These are phyloP conservation scores for Andrena camellia DNA, from an alignment of 2,888 invertebrate genomes.

Conservation along the genomic window DNA sequence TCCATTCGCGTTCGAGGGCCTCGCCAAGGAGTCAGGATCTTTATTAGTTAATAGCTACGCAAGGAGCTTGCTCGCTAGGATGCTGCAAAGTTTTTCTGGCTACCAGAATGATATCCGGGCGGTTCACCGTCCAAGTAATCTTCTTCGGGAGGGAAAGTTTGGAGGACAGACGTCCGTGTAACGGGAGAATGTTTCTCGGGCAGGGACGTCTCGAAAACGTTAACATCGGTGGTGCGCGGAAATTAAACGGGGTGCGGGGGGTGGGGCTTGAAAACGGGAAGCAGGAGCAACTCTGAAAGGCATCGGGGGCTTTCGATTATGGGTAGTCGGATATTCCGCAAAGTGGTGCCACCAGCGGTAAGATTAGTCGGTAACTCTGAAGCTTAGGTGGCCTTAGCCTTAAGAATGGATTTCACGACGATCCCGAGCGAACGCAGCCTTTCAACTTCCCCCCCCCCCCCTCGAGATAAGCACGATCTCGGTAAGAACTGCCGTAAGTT, in stretches of 20 bases:
- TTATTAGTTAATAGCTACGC: not conserved
- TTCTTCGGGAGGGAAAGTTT: not conserved
- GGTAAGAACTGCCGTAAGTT: conserved; percentile 31
- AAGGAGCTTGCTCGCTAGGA: not conserved
- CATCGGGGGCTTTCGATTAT: conserved; percentile 44
- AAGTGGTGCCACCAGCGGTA: conserved; percentile 28
- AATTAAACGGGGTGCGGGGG: conserved; percentile 23
- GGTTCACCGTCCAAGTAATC: not conserved
- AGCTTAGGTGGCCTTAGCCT: conserved; percentile 65
- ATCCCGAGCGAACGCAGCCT: conserved; percentile 62
- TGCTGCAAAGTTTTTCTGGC: not conserved
- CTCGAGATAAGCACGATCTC: conserved; percentile 37
- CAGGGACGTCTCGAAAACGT: not conserved
- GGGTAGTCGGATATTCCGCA: conserved; percentile 50
- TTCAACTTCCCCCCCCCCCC: conserved; percentile 23
- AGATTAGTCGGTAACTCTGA: conserved; percentile 66
- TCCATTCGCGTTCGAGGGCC: not conserved
- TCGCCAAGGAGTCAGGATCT: not conserved
- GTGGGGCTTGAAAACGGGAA: not conserved
- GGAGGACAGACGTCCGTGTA: not conserved
- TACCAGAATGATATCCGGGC: not conserved
- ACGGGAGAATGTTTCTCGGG: not conserved
- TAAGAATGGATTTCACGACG: conserved; percentile 67
- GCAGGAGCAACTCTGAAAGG: conserved; percentile 24
- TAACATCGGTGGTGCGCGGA: conserved; percentile 20